These are phyloP conservation scores for Archilochus colubris DNA, from an alignment of 2,113 vertebrate species.

Conservation along the genomic window DNA sequence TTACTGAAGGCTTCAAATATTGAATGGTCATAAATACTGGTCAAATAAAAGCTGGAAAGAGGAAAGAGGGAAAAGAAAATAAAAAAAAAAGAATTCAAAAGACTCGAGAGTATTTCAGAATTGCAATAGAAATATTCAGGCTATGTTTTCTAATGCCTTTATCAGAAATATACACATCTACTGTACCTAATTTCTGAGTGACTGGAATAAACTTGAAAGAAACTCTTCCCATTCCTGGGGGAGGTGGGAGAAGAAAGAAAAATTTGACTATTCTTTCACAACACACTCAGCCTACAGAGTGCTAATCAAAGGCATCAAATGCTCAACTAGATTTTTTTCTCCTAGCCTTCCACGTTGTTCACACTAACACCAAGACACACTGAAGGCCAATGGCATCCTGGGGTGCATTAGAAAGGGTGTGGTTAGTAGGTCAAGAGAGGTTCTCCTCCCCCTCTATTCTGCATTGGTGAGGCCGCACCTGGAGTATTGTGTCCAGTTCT, in stretches of 20 bases:
- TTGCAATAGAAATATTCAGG: neutral
- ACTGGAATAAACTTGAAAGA: neutral
- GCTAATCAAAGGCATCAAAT: neutral
- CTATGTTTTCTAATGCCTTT: neutral
- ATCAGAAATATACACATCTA: neutral
- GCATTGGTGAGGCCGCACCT: too few relatives aligned
- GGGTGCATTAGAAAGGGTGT: too few relatives aligned
- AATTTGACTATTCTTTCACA: neutral
- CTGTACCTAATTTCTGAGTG: neutral
- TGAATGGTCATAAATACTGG: conserved; percentile 99
- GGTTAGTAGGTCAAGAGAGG: too few relatives aligned
- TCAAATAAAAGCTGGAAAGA: conserved; percentile 93
- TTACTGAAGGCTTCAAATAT: conserved; percentile 99
- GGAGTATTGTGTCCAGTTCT: too few relatives aligned
- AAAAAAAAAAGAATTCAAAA: neutral
- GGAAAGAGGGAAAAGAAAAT: neutral
- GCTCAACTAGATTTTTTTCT: neutral
- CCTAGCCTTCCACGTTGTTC: neutral
- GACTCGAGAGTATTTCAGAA: neutral
- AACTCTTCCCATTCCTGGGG: neutral
- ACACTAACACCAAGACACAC: neutral
- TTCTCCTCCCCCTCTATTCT: too few relatives aligned
- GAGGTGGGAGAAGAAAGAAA: neutral
- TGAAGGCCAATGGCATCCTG: neutral
- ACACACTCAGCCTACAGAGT: neutral